phyloP scores from a whole-genome alignment of 2,113 vertebrate species.

The Spea multiplicata region DNA sequence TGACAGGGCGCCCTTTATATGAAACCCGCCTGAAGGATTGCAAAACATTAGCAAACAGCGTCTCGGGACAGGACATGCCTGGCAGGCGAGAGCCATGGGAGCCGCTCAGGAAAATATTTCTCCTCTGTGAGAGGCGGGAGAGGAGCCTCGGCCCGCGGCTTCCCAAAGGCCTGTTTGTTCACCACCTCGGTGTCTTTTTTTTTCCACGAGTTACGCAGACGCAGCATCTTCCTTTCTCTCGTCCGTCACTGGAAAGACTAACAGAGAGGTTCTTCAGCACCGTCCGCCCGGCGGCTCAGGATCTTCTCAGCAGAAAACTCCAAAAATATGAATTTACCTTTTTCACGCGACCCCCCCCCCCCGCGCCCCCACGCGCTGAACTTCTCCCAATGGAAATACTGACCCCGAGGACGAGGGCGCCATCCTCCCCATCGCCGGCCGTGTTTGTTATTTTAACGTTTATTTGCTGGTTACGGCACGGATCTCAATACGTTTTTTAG shows the following conservation, averaged over 20 bases:
- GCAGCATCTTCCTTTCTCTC: constrained; percentile 41
- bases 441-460: neutral
- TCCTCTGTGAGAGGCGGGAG: constrained; percentile 1
- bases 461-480: constrained; percentile 2
- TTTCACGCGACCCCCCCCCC: constrained; percentile 9
- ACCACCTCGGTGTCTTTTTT: constrained; percentile 5
- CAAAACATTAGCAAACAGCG: constrained; percentile 23
- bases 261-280: constrained; percentile 3
- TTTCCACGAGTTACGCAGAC: constrained; percentile 42
- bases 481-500: neutral
- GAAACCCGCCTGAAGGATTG: constrained; percentile 18
- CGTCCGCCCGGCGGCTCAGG: too few species aligned
- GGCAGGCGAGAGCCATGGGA: constrained; percentile 8
- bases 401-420: neutral
- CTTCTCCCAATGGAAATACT: constrained; percentile 9
- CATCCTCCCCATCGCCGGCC: neutral
- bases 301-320: neutral
- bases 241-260: constrained; percentile 42
- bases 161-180: constrained; percentile 34
- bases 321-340: constrained; percentile 27
- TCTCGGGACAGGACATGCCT: constrained; percentile 21
- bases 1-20: constrained; percentile 36
- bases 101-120: constrained; percentile 17
- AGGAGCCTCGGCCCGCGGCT: constrained; percentile 1
- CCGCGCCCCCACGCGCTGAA: too few species aligned